Evolutionary conservation across 1,140 invertebrate species (phyloP).

Genomic region (Caenorhabditis elegans): DNA sequence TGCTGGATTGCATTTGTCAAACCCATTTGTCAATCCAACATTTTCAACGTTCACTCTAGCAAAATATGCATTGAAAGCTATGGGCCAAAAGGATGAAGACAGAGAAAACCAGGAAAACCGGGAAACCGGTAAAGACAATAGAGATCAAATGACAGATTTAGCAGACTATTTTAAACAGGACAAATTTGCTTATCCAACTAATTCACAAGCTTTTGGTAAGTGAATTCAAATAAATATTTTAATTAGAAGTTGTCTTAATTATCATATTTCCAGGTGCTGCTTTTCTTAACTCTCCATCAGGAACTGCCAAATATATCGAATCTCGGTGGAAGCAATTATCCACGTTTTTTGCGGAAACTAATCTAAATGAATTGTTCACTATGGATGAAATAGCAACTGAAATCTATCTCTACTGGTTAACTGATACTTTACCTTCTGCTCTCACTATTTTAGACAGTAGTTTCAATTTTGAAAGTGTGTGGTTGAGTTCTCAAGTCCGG

Average conservation of each 20-base stretch:
- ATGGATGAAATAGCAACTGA: constrained; percentile 53
- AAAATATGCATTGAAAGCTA: not conserved
- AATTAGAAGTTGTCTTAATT: too few relatives aligned
- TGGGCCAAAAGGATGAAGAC: not conserved
- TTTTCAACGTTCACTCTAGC: constrained; percentile 14
- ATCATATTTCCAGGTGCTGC: constrained; percentile 33
- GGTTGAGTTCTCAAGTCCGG: constrained; percentile 12
- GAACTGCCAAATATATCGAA: constrained; percentile 23
- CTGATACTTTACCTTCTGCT: constrained; percentile 36
- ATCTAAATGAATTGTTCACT: constrained; percentile 45
- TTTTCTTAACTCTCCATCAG: constrained; percentile 45
- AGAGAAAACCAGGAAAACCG: not conserved
- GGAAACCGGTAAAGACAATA: too few relatives aligned
- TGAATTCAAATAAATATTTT: too few relatives aligned
- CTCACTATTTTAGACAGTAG: constrained; percentile 7
- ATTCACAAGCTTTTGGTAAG: not conserved
- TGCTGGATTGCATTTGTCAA: constrained; percentile 45
- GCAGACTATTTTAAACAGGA: constrained; percentile 5
- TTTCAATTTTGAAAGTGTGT: not conserved
- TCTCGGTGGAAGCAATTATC: constrained; percentile 37
- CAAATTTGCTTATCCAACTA: constrained; percentile 27
- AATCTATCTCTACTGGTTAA: constrained; percentile 56
- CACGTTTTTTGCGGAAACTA: not conserved
- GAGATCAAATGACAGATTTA: not conserved
- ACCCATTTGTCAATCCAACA: constrained; percentile 42